These are phyloP conservation scores for Neotoxoptera formosana DNA, from an alignment of 1,140 invertebrate genomes.

Conservation along the genomic window DNA sequence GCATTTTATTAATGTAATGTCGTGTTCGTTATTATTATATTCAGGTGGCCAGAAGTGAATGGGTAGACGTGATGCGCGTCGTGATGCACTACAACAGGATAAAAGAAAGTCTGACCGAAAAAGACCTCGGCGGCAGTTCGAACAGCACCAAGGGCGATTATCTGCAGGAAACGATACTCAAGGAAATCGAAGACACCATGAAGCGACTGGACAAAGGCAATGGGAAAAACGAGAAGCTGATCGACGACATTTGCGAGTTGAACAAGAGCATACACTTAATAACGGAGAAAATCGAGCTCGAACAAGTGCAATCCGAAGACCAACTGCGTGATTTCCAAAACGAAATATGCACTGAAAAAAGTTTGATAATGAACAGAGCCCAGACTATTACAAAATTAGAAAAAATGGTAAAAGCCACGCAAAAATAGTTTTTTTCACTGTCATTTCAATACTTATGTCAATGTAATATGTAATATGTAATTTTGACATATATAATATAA, in stretches of 20 bases:
- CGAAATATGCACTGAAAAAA: slow-evolving; percentile 25
- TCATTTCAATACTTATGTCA: neutral
- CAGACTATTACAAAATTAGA: neutral
- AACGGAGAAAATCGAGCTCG: slow-evolving; percentile 38
- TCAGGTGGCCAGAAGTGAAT: slow-evolving; percentile 11
- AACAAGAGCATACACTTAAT: neutral
- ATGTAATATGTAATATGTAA: neutral
- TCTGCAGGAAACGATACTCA: slow-evolving; percentile 29
- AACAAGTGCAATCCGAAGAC: neutral
- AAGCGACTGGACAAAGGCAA: slow-evolving; percentile 21
- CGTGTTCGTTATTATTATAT: neutral
- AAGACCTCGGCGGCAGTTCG: neutral
- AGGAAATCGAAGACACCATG: slow-evolving; percentile 33
- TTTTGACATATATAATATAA: neutral
- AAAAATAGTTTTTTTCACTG: slow-evolving; percentile 23
- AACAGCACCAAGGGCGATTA: neutral
- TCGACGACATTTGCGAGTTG: slow-evolving; percentile 39
- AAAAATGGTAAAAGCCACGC: slow-evolving; percentile 18
- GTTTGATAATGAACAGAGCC: neutral
- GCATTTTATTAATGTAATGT: neutral
- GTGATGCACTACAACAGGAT: slow-evolving; percentile 29
- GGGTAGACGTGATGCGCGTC: slow-evolving; percentile 39
- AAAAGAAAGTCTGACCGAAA: neutral
- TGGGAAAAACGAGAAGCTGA: neutral
- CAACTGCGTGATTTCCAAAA: neutral